Evolutionary conservation across 2,797 vertebrate genomes (phyloP), one percentile per base, ranked within the genome.

Genomic region (Pteronotus mesoamericanus): DNA sequence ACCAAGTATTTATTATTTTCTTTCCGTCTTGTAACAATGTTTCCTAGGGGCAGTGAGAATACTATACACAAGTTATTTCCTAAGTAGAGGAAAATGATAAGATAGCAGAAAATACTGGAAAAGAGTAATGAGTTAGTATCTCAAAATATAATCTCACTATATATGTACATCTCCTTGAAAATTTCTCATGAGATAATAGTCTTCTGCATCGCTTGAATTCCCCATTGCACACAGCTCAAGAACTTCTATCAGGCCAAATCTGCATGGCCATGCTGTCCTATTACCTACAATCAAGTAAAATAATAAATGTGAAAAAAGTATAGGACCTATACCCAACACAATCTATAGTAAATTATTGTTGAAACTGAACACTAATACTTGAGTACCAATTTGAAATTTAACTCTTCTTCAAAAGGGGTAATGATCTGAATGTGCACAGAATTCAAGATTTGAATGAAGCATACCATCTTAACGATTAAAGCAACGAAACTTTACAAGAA

Each of bases 231-330:
- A 57, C 42, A 91, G n/a, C 18, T 88, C 8, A 32, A 86, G 26
- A 89, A 72, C 91, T 89, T 89, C 55, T 82, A 86, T 37, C 66
- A 89, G 34, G 22, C 26, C 39, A 80, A 78, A 44, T 83, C 55
- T 74, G 21, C 19, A 61, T 68, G 42, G 37, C 46, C 42, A 86
- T 68, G 6, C 3, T 92, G 34, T 21, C 9, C 74, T 74, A 82
- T 55, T 93, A 46, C 64, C 48, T 66, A 74, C n/a, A 91, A 88
- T 64, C 93, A 71, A 78, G 46, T 82, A 80, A 91, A 92, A 93
- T 53, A 29, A 92, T 89, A 89, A 86, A 86, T 59, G 32, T 71
- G 77, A 86, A 89, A 95, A 72, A 12, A 83, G 32, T 34, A 44
- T 69, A 42, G 26, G 79, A 5, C 6, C 29, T 87, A 71, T 7